These are phyloP conservation scores for Zhuqinia jingwanae DNA, from an alignment of 2,888 invertebrate genomes.

Conservation along the genomic window DNA sequence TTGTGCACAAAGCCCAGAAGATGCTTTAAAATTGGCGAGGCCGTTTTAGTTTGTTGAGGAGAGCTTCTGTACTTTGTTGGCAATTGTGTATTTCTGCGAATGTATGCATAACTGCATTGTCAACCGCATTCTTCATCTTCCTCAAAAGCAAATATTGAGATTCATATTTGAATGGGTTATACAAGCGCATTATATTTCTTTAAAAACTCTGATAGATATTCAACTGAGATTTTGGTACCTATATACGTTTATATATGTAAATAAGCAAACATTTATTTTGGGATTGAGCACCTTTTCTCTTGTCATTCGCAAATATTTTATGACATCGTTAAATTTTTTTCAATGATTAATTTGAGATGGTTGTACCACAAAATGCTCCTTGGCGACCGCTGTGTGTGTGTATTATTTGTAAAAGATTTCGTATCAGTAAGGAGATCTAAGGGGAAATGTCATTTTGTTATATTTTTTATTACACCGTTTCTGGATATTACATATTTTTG, in stretches of 20 bases:
- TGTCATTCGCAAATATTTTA: conserved; percentile 12
- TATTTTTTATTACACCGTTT: conserved; percentile 8
- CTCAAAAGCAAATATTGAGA: background rate
- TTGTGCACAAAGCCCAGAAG: conserved; percentile 45
- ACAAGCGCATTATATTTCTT: no score
- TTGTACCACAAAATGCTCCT: background rate
- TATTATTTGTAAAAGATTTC: conserved; percentile 35
- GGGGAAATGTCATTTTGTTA: conserved; percentile 34
- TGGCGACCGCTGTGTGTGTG: conserved; percentile 31
- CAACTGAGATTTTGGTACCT: no score
- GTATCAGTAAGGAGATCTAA: conserved; percentile 8
- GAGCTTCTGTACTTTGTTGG: conserved; percentile 56
- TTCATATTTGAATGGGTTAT: no score
- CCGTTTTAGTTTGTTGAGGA: conserved; percentile 27
- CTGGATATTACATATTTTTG: conserved; percentile 23
- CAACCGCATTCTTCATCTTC: background rate
- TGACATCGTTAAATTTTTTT: background rate
- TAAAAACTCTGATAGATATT: no score
- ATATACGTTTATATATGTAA: background rate
- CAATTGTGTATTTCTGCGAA: conserved; percentile 10
- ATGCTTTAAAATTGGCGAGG: conserved; percentile 41
- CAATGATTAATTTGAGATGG: conserved; percentile 3
- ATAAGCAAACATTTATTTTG: conserved; percentile 8
- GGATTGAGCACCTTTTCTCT: conserved; percentile 14
- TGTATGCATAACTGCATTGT: conserved; percentile 20